Conservation (phyloP, 2,113 vertebrate genomes). For the Bombycilla garrulus region DNA sequence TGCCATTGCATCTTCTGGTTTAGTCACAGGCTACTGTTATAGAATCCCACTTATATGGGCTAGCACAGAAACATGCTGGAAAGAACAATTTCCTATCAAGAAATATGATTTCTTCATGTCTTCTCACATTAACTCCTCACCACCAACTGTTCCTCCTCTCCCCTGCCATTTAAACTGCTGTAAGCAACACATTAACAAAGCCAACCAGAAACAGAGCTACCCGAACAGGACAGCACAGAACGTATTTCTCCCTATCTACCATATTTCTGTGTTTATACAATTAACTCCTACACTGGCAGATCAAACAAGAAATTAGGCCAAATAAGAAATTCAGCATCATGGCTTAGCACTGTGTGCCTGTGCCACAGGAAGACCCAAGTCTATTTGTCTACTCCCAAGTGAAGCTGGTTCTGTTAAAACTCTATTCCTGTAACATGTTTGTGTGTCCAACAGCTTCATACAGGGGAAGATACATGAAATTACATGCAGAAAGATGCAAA, state of each 20-base stretch:
- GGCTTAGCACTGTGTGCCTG: background rate
- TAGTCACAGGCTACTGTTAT: background rate
- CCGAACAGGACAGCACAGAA: background rate
- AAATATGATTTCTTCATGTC: background rate
- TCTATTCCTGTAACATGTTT: background rate
- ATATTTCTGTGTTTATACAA: slow-evolving; percentile 24
- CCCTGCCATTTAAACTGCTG: background rate
- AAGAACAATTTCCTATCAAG: background rate
- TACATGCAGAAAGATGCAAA: background rate
- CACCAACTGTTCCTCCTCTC: background rate
- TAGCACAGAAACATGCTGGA: background rate
- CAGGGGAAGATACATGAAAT: background rate
- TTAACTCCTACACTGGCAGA: slow-evolving; percentile 45
- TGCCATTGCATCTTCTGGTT: background rate
- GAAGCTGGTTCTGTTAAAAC: background rate
- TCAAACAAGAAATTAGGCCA: slow-evolving; percentile 35
- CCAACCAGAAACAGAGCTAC: background rate
- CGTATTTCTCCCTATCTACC: background rate
- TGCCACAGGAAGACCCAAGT: background rate
- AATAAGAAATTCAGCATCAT: slow-evolving; percentile 15
- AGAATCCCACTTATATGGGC: background rate
- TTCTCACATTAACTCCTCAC: background rate
- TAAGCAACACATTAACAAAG: background rate
- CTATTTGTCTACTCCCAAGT: background rate
- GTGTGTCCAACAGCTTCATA: background rate